phyloP scores from a whole-genome alignment of 2,797 vertebrate species.

The Helicolenus hilgendorfi region DNA sequence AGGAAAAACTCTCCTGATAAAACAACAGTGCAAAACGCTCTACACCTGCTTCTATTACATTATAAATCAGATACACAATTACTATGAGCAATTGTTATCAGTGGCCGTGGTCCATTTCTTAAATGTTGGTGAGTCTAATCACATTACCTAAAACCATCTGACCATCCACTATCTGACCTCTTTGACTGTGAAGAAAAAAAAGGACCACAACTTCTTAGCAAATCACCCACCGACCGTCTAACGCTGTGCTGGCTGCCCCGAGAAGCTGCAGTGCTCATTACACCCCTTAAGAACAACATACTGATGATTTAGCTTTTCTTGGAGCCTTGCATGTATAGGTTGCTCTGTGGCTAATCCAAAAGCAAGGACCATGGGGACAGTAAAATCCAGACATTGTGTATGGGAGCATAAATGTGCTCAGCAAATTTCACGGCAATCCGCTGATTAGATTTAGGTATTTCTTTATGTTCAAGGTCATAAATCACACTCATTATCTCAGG shows the following conservation, averaged over 20 bases:
- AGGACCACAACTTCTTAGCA: neutral
- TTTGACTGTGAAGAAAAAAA: neutral
- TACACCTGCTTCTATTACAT: neutral
- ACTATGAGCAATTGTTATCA: neutral
- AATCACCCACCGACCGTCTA: neutral
- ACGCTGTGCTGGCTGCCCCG: neutral
- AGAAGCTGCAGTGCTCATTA: constrained; percentile 12
- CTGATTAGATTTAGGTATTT: constrained; percentile 32
- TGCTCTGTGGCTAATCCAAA: constrained; percentile 13
- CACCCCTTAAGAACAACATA: neutral
- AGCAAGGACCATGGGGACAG: constrained; percentile 20
- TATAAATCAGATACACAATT: neutral
- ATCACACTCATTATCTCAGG: constrained; percentile 1
- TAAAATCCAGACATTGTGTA: constrained; percentile 11
- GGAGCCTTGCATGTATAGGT: neutral
- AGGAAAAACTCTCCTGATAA: neutral
- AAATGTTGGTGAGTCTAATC: neutral
- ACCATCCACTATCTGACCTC: neutral
- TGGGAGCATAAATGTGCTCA: constrained; percentile 3
- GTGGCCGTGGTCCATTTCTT: neutral
- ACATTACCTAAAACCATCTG: neutral
- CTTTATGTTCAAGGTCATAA: constrained; percentile 15
- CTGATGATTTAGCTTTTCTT: constrained; percentile 3
- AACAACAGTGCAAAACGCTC: neutral
- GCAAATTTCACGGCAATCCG: constrained; percentile 34